phyloP scores from a whole-genome alignment of 2,888 invertebrate species.

The Eupithecia centaureata region DNA sequence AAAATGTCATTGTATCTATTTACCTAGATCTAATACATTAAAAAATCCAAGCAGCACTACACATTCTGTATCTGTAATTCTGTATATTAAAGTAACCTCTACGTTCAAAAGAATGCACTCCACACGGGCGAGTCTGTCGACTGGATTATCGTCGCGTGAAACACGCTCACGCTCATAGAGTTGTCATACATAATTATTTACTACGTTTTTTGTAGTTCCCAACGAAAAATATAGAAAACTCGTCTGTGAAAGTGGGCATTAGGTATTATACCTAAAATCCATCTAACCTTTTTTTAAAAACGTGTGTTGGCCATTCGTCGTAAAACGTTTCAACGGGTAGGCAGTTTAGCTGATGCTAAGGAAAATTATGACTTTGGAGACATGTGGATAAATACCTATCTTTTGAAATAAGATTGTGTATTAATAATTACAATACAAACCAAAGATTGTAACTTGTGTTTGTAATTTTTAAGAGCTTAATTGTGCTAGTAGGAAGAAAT shows the following conservation, averaged over 20 bases:
- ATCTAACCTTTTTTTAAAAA: too few species aligned
- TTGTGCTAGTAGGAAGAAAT: neutral
- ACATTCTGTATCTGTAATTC: too few species aligned
- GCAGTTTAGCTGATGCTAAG: neutral
- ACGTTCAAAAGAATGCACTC: neutral
- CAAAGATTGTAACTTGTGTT: neutral
- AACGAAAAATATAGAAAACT: neutral
- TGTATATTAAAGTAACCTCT: neutral
- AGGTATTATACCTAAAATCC: too few species aligned
- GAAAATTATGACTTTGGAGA: neutral
- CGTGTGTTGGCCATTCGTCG: too few species aligned
- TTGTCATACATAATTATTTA: neutral
- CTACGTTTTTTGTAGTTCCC: too few species aligned
- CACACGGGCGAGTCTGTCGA: neutral
- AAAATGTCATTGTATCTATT: too few species aligned
- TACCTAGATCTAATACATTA: too few species aligned
- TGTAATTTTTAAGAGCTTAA: neutral
- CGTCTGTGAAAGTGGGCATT: neutral
- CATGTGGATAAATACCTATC: neutral
- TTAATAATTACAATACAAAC: neutral
- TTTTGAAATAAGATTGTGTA: constrained; percentile 8
- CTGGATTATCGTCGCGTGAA: neutral
- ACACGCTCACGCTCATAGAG: neutral
- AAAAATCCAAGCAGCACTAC: too few species aligned
- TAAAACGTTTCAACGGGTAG: too few species aligned